Conservation (phyloP, 1,140 invertebrate genomes). For the Apis mellifera region Amel_HAv3.1 CM009932.2:5817501-5818000, state of each 20-base stretch:
- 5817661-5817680: too few relatives aligned
- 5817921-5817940: neutral
- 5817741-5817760: slow-evolving; percentile 17
- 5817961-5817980: neutral
- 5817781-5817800: slow-evolving; percentile 37
- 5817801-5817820: slow-evolving; percentile 56
- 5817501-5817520: neutral
- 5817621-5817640: too few relatives aligned
- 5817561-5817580: neutral
- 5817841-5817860: slow-evolving; percentile 34
- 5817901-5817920: slow-evolving; percentile 23
- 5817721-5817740: neutral
- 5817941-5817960: neutral
- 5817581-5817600: too few relatives aligned
- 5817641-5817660: too few relatives aligned
- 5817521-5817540: neutral
- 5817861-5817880: slow-evolving; percentile 55
- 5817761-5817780: neutral
- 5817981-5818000: neutral
- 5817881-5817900: slow-evolving; percentile 23
- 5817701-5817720: neutral
- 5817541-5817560: neutral
- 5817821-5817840: slow-evolving; percentile 49
- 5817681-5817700: too few relatives aligned
- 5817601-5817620: too few relatives aligned